A percentile compares a stretch with the other conserved stretches of the same genome.
These are phyloP conservation scores for Sebastiscus albofasciatus DNA, from an alignment of 2,797 vertebrate genomes.

Conservation along the genomic window DNA sequence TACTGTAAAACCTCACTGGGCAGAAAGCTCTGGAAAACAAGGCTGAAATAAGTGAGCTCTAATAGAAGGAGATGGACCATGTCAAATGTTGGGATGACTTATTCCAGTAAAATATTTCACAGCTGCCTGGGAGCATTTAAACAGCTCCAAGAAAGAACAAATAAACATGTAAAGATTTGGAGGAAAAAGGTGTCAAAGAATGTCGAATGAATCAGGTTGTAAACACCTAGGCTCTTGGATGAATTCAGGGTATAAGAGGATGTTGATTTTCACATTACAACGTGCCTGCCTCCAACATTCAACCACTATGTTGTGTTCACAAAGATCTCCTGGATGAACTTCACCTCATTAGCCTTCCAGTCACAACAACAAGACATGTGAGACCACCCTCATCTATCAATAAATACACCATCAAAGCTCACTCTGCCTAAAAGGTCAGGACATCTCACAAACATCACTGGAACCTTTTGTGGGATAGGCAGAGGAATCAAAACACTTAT, in stretches of 20 bases:
- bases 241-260: not conserved
- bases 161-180: conserved; percentile 9
- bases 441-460: conserved; percentile 44
- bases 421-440: conserved; percentile 38
- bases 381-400: conserved; percentile 53
- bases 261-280: not conserved
- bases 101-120: conserved; percentile 46
- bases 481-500: conserved; percentile 56
- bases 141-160: not conserved
- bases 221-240: not conserved
- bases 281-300: not conserved
- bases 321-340: conserved; percentile 2
- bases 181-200: not conserved
- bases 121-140: conserved; percentile 44
- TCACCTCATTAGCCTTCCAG: conserved; percentile 39
- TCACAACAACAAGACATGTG: conserved; percentile 44
- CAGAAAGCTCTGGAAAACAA: conserved; percentile 39
- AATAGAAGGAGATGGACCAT: conserved; percentile 50
- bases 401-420: conserved; percentile 48
- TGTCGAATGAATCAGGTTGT: not conserved
- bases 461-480: conserved; percentile 37
- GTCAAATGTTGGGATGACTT: conserved; percentile 27
- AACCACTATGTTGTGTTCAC: not conserved
- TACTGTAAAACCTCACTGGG: conserved; percentile 36
- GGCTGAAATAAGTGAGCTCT: conserved; percentile 31